Evolutionary conservation across 2,113 vertebrate species (phyloP), one percentile per base, ranked within the genome.

Genomic region (Catharus minimus): DNA sequence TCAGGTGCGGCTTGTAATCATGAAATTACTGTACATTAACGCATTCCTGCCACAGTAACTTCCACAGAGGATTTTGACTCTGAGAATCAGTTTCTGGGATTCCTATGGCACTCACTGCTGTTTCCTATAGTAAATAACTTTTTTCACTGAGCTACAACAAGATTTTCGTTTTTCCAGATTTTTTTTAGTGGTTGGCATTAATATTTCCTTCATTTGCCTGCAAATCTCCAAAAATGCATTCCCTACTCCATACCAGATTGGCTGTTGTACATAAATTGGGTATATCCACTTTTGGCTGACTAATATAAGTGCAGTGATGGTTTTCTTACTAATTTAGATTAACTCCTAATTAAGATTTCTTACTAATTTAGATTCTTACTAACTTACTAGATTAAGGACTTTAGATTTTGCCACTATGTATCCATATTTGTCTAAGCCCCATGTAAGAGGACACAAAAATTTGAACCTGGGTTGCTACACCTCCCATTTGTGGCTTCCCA

Each of bases 41-140:
- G 2, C 23, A 32, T 38, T 41, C 9, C 36, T 85, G 43, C 39
- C 5, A 1, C 49, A 44, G 49, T 36, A 50, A 21, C 36, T 52
- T 82, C 73, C 41, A 52, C 23, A 60, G 21, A 50, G 39, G 30
- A 64, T 61, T 26, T 71, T 5, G 19, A 33, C 53, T 41, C 32
- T 0, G 3, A 19, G 4, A 16, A 7, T 33, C 33, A 33, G 33
- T 6, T 79, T 55, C 64, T 86, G 32, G 2, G 2, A 24, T 66
- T 77, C 56, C 22, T 69, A 0, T 23, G 32, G 15, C 38, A 30
- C 21, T 5, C 4, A 24, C 7, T 3, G 6, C 24, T 61, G 4
- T 52, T 82, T 53, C 41, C 61, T 17, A 27, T 5, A 11, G 4
- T 11, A 24, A 56, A 9, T 23, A 53, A 20, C 3, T 46, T 65